A percentile compares a stretch with the other conserved stretches of the same genome.
Conservation (phyloP, 1,140 invertebrate genomes). For the Lepidotrigona ventralis region DNA sequence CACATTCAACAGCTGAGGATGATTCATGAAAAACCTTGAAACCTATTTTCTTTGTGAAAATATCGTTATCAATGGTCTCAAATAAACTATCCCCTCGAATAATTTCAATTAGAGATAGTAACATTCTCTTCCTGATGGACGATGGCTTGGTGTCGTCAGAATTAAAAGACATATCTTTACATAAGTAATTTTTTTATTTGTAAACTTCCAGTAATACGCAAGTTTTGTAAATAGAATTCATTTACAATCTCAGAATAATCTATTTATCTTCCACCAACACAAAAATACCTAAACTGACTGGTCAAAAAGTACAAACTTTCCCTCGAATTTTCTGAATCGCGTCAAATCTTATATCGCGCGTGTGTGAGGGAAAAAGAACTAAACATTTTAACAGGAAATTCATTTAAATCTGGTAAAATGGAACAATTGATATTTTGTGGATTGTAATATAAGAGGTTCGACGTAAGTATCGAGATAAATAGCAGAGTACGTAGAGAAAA, state of each 20-base stretch:
- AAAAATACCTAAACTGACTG: neutral
- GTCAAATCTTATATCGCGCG: no score
- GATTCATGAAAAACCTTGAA: slow-evolving; percentile 4
- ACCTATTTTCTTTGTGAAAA: slow-evolving; percentile 12
- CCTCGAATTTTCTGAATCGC: no score
- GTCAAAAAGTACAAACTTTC: neutral
- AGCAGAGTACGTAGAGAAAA: neutral
- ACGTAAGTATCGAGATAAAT: neutral
- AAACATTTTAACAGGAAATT: neutral
- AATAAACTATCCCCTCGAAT: neutral
- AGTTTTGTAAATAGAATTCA: neutral
- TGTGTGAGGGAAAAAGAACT: neutral
- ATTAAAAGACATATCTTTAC: neutral
- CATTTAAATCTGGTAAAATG: no score
- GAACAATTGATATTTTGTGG: neutral
- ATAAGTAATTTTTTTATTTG: no score
- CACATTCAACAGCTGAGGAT: neutral
- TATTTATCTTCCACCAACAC: neutral
- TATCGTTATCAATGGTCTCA: neutral
- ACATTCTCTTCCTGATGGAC: neutral
- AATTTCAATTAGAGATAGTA: neutral
- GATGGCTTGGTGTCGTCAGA: neutral
- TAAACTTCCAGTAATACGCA: no score
- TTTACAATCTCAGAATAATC: neutral
- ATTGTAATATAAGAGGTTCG: neutral